Base-by-base conservation (phyloP, 2,888 invertebrate genomes). In the Alloscopus bannaensis region DNA sequence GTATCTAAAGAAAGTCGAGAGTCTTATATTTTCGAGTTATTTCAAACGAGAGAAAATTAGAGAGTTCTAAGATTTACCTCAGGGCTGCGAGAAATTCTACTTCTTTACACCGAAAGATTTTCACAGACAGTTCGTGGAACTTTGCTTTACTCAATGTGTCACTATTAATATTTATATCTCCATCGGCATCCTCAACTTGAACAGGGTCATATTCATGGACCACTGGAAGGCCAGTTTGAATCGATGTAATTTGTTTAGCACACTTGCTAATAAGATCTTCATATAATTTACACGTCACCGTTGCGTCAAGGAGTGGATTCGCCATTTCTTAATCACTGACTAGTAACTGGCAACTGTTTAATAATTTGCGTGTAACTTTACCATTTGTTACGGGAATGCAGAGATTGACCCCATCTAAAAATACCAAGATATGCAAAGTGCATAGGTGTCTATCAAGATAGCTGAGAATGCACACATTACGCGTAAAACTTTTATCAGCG, bases 231-330 rank as follows among this genome's bases (percentile, higher is more conserved):
- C n/a, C n/a, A n/a, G 47, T 47, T 13, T 13, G 36, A 36, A 8
- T 36, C 36, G 36, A 8, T 47, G 4, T 47, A n/a, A 55, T 28
- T 55, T 55, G 55, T 11, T 24, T 13, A 16, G 24, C 18, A 28
- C 55, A 55, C 6, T 24, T 4, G 1, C 26, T 18, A 26, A 55
- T 55, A 24, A 55, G 55, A 26, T 55, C 55, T 28, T 55, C 55
- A 18, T 55, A 55, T 16, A 22, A 18, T 55, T 55, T 55, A 26
- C 55, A 55, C 28, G 26, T 26, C 11, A 55, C 26, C 6, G 1
- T 55, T 2, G 26, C 11, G 24, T 55, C 55, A 16, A 24, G 28
- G 13, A 55, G n/a, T n/a, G n/a, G n/a, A n/a, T n/a, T n/a, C n/a
- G n/a, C n/a, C n/a, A n/a, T n/a, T n/a, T n/a, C n/a, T n/a, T n/a